Percentiles rank a stretch among this genome's conserved stretches.
phyloP scores from a whole-genome alignment of 2,797 vertebrate species.

The Echeneis naucrates region DNA sequence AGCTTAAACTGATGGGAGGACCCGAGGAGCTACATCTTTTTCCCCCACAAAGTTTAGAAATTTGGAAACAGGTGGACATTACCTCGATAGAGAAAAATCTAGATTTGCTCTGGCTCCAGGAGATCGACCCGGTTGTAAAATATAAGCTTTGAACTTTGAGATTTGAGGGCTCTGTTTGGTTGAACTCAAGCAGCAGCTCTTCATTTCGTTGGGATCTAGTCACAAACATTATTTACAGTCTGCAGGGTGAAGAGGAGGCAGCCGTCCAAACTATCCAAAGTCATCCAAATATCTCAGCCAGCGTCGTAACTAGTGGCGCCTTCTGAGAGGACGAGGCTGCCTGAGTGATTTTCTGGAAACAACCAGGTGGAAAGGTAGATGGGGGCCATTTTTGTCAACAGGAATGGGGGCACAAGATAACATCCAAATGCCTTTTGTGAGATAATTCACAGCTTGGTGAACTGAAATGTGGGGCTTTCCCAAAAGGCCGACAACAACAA shows the following conservation, averaged over 20 bases:
- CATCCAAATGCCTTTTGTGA: rapidly evolving
- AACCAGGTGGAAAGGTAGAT: constrained; percentile 5
- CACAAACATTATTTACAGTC: constrained; percentile 53
- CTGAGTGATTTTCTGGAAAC: constrained; percentile 16
- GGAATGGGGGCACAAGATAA: neutral
- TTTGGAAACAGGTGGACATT: constrained; percentile 1
- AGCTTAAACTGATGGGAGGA: constrained; percentile 29
- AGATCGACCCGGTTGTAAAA: neutral
- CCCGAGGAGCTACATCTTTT: neutral
- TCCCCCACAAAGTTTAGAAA: neutral
- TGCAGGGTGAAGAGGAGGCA: constrained; percentile 37
- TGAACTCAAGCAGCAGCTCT: constrained; percentile 34
- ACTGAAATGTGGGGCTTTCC: constrained; percentile 36
- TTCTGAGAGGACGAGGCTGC: constrained; percentile 18
- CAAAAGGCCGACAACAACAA: constrained; percentile 34
- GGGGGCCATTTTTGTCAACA: neutral
- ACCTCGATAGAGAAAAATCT: neutral
- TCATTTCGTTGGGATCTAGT: constrained; percentile 42
- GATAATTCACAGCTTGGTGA: neutral
- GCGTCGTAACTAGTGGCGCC: constrained; percentile 12
- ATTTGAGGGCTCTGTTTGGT: constrained; percentile 19
- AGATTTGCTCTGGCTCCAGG: neutral
- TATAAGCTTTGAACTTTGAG: constrained; percentile 11
- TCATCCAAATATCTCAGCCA: constrained; percentile 44
- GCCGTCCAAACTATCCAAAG: constrained; percentile 41